Evolutionary conservation across 92 coral and sea anemone genomes (phyloP), one percentile per base, ranked within the genome.

Genomic region (Siderastrea radians): DNA sequence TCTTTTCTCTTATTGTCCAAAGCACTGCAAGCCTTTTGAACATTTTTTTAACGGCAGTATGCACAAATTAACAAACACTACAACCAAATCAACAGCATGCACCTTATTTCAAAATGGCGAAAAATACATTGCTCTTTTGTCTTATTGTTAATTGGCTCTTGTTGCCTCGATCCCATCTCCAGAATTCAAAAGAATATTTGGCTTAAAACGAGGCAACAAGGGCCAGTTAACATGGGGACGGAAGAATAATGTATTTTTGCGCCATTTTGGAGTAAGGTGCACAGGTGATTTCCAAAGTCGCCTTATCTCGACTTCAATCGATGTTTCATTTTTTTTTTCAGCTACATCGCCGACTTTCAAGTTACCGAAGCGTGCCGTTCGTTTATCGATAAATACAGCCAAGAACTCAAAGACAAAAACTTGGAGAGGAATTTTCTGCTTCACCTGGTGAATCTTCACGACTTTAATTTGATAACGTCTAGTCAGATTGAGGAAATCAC

Each of bases 281-380:
- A 26, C 38, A 26, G 38, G 38, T 26, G 38, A 26, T 26, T 26
- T 26, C 38, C 38, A 26, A 53, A 53, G 57, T 53, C 57, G 57
- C 57, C 3, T 53, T 53, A 65, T 12, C 3, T 0, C 16, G 19
- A 65, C 1, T 19, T 6, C 26, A 52, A 49, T 49, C 5, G 13
- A 48, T 14, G 9, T 2, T 45, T 11, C 46, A 43, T 59, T 49
- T 48, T 60, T 2, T 49, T 59, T 76, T 88, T 64, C 74, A 97
- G 99, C 74, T 97, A 83, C 86, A 93, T 95, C 76, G 98, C 99
- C 5, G 99, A 97, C 82, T 89, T 96, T 72, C 99, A 97, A 85
- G 93, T 97, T 9, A 87, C 83, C 68, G 94, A 94, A 6, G 99
- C 99, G 43, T 97, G 99, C 80, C 90, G 96, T 78, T 79, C 93